Evolutionary conservation across 2,113 vertebrate genomes (phyloP).

Genomic region (Malurus melanocephalus): DNA sequence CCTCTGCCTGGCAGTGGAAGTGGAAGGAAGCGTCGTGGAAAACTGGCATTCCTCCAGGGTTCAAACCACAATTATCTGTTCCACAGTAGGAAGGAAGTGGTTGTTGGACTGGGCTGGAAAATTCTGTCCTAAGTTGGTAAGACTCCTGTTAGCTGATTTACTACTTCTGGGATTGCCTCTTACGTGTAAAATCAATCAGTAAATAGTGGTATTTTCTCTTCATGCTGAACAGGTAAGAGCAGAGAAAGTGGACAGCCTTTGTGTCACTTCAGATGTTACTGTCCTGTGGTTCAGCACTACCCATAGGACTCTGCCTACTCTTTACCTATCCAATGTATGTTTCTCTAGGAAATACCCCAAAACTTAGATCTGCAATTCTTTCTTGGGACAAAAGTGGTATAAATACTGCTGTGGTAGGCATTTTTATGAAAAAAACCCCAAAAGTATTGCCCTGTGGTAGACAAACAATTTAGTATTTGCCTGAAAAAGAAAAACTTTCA

Average conservation of each 20-base stretch:
- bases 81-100: not conserved
- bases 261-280: not conserved
- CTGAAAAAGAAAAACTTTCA: not conserved
- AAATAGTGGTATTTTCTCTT: not conserved
- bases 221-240: not conserved
- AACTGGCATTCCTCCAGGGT: no score
- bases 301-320: not conserved
- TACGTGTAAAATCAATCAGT: not conserved
- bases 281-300: not conserved
- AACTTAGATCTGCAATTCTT: not conserved
- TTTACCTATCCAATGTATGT: no score
- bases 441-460: not conserved
- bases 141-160: not conserved
- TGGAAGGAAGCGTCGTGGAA: no score
- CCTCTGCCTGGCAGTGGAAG: no score
- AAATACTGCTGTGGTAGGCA: not conserved
- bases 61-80: not conserved
- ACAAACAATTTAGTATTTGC: not conserved
- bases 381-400: not conserved
- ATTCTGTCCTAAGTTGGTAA: not conserved
- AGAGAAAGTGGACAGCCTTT: not conserved
- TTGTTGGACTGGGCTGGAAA: not conserved
- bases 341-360: not conserved
- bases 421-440: not conserved
- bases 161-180: not conserved